phyloP scores from a whole-genome alignment of 1,140 invertebrate species.

The Ericerus pela region DNA sequence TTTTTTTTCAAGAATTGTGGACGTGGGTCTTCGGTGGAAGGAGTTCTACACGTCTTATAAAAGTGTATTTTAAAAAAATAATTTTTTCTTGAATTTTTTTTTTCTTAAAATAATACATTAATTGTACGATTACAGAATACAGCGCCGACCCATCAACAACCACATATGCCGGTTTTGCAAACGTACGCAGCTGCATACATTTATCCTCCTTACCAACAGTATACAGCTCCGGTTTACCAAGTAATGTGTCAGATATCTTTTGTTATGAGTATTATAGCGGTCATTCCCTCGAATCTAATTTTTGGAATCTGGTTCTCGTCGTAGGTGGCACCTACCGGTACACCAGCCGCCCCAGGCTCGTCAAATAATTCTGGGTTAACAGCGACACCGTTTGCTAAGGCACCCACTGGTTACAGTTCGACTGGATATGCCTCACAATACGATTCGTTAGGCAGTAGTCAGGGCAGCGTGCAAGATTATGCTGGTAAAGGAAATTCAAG shows the following conservation, averaged over 20 bases:
- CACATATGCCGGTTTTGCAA: slow-evolving; percentile 1
- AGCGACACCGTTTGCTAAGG: background rate
- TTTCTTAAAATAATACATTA: too few relatives aligned
- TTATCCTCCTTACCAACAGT: background rate
- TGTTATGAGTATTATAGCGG: background rate
- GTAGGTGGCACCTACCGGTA: slow-evolving; percentile 5
- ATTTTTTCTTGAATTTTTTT: too few relatives aligned
- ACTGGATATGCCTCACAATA: slow-evolving; percentile 2
- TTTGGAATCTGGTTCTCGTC: too few relatives aligned
- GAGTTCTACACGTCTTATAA: too few relatives aligned
- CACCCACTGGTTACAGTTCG: background rate
- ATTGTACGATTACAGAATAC: too few relatives aligned
- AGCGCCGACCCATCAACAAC: slow-evolving; percentile 8
- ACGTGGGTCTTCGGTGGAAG: too few relatives aligned
- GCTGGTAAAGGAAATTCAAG: background rate
- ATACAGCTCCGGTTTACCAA: background rate
- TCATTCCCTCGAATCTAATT: too few relatives aligned
- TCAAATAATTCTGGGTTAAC: background rate
- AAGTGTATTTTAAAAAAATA: too few relatives aligned
- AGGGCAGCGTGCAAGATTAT: background rate
- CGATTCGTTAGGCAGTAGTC: background rate
- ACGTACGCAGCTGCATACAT: slow-evolving; percentile 1
- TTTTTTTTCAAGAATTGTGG: too few relatives aligned
- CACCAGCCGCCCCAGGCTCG: background rate
- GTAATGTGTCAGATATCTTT: background rate